phyloP scores from a whole-genome alignment of 2,888 invertebrate species.

The Cantharis rufa region DNA sequence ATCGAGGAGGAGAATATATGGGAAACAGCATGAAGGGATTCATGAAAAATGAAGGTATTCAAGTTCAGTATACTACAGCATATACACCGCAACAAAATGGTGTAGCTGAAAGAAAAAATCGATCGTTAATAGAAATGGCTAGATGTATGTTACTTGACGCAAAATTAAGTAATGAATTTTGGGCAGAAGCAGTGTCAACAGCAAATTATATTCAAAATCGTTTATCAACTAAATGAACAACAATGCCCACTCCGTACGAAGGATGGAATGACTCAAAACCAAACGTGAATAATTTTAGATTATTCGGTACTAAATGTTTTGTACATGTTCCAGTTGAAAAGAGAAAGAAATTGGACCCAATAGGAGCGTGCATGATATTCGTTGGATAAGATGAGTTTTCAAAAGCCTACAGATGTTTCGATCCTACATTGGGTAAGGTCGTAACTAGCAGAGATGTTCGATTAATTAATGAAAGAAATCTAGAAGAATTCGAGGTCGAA shows the following conservation, averaged over 20 bases:
- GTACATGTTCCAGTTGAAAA: background rate
- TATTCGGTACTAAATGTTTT: background rate
- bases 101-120: constrained; percentile 34
- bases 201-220: background rate
- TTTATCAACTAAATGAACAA: background rate
- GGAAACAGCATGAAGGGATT: constrained; percentile 14
- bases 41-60: constrained; percentile 38
- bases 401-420: background rate
- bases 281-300: too few species aligned
- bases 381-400: background rate
- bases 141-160: constrained; percentile 12
- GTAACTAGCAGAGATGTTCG: background rate
- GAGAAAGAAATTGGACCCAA: background rate
- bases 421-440: background rate
- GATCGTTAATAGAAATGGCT: constrained; percentile 33
- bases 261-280: background rate
- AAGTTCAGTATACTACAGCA: constrained; percentile 29
- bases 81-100: constrained; percentile 42
- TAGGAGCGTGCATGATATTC: background rate
- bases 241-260: background rate
- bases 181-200: background rate
- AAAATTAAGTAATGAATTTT: constrained; percentile 5
- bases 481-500: background rate
- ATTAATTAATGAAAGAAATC: background rate
- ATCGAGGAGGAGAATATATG: constrained; percentile 40